These are phyloP conservation scores for Stegodyphus mimosarum DNA, from an alignment of 1,140 invertebrate genomes.

Conservation along the genomic window DNA sequence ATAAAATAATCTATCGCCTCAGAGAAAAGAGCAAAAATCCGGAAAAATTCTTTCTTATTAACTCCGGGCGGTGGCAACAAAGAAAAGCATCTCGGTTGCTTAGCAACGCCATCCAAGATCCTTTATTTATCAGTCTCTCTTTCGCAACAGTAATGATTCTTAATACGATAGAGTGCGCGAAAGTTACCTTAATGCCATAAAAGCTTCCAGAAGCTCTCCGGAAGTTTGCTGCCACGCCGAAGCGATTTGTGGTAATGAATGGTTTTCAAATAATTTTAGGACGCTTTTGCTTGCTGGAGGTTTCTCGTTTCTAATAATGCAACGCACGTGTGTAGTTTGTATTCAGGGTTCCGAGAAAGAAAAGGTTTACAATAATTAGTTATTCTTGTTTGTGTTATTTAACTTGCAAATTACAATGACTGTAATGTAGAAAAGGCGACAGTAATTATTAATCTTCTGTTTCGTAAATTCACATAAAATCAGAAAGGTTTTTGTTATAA, in stretches of 20 bases:
- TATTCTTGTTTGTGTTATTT: too few relatives aligned
- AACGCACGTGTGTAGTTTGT: too few relatives aligned
- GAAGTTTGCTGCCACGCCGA: not conserved
- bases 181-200: conserved; percentile 49
- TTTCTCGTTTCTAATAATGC: not conserved
- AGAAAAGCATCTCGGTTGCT: conserved; percentile 42
- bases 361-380: too few relatives aligned
- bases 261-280: conserved; percentile 9
- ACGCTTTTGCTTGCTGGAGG: not conserved
- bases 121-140: conserved; percentile 52
- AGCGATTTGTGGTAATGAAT: conserved; percentile 7
- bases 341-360: too few relatives aligned
- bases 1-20: conserved; percentile 2
- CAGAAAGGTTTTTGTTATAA: too few relatives aligned
- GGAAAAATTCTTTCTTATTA: conserved; percentile 7
- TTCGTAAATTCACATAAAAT: too few relatives aligned
- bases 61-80: conserved; percentile 48
- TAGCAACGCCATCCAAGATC: conserved; percentile 45
- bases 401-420: too few relatives aligned
- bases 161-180: conserved; percentile 51
- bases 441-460: too few relatives aligned
- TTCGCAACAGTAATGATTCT: conserved; percentile 44
- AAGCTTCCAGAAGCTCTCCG: conserved; percentile 17
- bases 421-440: too few relatives aligned
- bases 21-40: conserved; percentile 15